phyloP scores from a whole-genome alignment of 2,797 vertebrate species.

The Picus viridis region DNA sequence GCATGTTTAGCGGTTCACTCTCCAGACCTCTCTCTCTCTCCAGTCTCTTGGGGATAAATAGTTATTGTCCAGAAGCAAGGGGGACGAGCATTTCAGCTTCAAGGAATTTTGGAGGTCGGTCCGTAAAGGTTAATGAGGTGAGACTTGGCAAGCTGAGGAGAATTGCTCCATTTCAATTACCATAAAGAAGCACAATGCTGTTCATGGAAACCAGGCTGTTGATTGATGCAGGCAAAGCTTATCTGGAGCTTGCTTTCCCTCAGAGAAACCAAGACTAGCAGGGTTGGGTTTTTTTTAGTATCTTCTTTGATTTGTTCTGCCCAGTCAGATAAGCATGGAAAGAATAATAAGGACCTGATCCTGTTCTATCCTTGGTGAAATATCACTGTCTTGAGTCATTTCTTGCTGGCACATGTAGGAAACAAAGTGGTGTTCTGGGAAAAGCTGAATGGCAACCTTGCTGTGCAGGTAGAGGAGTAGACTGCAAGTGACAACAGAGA shows the following conservation, averaged over 20 bases:
- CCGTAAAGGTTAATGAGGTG: slow-evolving; percentile 57
- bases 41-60: neutral
- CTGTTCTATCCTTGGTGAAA: neutral
- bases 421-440: neutral
- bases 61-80: neutral
- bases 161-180: slow-evolving; percentile 31
- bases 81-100: slow-evolving; percentile 29
- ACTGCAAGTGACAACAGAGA: neutral
- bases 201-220: slow-evolving; percentile 16
- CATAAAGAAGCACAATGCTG: neutral
- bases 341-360: slow-evolving; percentile 18
- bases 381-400: neutral
- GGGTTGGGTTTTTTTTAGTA: neutral
- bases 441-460: neutral
- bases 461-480: neutral
- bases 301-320: slow-evolving; percentile 40
- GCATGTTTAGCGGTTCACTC: neutral
- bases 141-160: slow-evolving; percentile 33
- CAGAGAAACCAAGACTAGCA: slow-evolving; percentile 17
- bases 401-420: neutral
- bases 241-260: slow-evolving; percentile 21
- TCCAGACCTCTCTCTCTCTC: neutral
- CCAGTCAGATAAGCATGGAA: slow-evolving; percentile 4
- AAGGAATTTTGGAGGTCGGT: slow-evolving; percentile 64
- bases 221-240: slow-evolving; percentile 6